These are phyloP conservation scores for Ascidia mentula DNA, from an alignment of 23 tunicate species.

Conservation along the genomic window DNA sequence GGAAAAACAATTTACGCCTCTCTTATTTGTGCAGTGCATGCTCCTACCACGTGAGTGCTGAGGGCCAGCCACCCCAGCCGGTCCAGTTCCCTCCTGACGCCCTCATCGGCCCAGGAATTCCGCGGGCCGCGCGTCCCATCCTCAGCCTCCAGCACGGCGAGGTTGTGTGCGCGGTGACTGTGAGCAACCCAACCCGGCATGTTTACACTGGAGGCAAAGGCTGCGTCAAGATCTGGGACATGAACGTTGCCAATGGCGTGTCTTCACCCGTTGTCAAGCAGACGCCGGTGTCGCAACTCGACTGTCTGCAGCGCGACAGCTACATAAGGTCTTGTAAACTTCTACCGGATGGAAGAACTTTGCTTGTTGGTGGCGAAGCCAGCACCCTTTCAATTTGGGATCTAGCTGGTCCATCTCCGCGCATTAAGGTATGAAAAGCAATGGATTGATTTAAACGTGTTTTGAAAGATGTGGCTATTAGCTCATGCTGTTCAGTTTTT, in stretches of 20 bases:
- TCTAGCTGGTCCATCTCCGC: conserved; percentile 52
- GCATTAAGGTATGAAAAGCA: conserved; percentile 29
- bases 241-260: conserved; percentile 35
- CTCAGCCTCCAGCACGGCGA: conserved; percentile 84
- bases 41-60: conserved; percentile 82
- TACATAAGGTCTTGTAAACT: conserved; percentile 93
- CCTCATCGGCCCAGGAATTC: conserved; percentile 79
- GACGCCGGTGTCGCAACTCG: conserved; percentile 78
- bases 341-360: conserved; percentile 83
- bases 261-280: conserved; percentile 54
- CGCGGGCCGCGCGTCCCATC: conserved; percentile 63
- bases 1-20: no score
- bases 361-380: conserved; percentile 95
- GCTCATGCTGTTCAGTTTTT: no score
- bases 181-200: conserved; percentile 90
- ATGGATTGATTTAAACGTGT: no score
- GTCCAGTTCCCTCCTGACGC: conserved; percentile 97
- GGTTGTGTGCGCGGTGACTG: conserved; percentile 94
- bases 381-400: conserved; percentile 90
- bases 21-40: conserved; percentile 43
- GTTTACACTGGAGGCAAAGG: conserved; percentile 98
- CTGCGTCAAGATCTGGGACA: conserved; percentile 96
- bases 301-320: conserved; percentile 81
- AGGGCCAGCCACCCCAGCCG: conserved; percentile 89
- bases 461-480: no score